Evolutionary conservation across 2,113 vertebrate genomes (phyloP), one percentile per base, ranked within the genome.

Genomic region (Rhinoderma darwinii): DNA sequence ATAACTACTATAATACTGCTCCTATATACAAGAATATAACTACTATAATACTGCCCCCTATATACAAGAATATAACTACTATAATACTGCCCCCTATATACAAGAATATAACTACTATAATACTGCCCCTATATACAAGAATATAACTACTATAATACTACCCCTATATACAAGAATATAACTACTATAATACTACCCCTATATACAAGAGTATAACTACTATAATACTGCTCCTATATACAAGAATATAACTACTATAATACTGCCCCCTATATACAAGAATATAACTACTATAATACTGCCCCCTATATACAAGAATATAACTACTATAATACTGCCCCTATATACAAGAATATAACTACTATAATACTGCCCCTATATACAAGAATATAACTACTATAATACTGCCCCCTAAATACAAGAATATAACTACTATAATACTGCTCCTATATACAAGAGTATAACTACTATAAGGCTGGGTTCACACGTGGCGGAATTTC

Each of bases 181-280:
- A 54, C 51, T 54, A 54, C 51, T 32, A 66, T 66, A 66, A 17
- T 66, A 61, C 54, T 61, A n/a, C 56, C 5, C n/a, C 56, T 61
- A 61, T 27, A 4, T 61, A 61, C 56, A 61, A 27, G n/a, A 27
- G 27, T 61, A 61, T 61, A 61, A 27, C 56, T 61, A 61, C 56
- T 27, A 61, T 11, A 66, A 66, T 66, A 66, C 61, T 66, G 27
- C 27, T 32, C 12, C 27, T 66, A 66, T 66, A 2, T 66, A 32
- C n/a, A 66, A 66, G 61, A 66, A 66, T 32, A 66, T 66, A 66
- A 32, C 61, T 66, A 32, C 61, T 66, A 66, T 30, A 66, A 66
- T 66, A 32, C 61, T 30, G 61, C 27, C 5, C 61, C 61, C 32
- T 61, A 14, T 7, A 5, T 63, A 63, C 59, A 63, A 63, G 59